A percentile compares a stretch with the other conserved stretches of the same genome.
phyloP scores from a whole-genome alignment of 1,140 invertebrate genomes.

The Cataglyphis hispanica region DNA sequence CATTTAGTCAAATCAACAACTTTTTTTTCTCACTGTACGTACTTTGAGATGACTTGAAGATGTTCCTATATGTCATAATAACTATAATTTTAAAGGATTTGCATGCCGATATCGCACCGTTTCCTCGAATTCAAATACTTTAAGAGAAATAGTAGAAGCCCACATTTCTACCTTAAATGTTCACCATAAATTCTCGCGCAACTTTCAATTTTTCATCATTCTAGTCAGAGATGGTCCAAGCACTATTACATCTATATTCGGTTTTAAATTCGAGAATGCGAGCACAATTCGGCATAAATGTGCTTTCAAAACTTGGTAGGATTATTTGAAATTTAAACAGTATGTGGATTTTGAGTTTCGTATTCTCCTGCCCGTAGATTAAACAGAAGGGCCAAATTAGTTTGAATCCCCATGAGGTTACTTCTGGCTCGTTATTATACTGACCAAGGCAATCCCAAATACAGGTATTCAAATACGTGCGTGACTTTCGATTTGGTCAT shows the following conservation, averaged over 20 bases:
- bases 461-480: constrained; percentile 52
- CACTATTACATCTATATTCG: constrained; percentile 47
- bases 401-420: constrained; percentile 50
- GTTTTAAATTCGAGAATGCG: constrained; percentile 2
- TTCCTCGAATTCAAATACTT: constrained; percentile 21
- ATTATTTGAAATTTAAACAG: constrained; percentile 52
- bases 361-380: constrained; percentile 5
- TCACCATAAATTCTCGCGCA: constrained; percentile 25
- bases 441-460: constrained; percentile 47
- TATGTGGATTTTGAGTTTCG: constrained; percentile 28
- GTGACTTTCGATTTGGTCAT: constrained; percentile 50
- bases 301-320: constrained; percentile 31
- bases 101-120: constrained; percentile 30
- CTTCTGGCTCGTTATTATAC: constrained; percentile 48
- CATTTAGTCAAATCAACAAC: too few species aligned
- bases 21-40: too few species aligned
- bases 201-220: constrained; percentile 51
- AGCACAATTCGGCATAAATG: neutral
- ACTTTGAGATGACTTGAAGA: constrained; percentile 15
- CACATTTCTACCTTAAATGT: constrained; percentile 41
- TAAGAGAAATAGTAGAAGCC: constrained; percentile 43
- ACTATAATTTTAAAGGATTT: constrained; percentile 46
- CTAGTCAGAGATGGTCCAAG: constrained; percentile 32
- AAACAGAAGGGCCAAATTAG: constrained; percentile 53
- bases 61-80: constrained; percentile 22